phyloP scores from a whole-genome alignment of 1,140 invertebrate genomes.

The Drosophila bipectinata region DNA sequence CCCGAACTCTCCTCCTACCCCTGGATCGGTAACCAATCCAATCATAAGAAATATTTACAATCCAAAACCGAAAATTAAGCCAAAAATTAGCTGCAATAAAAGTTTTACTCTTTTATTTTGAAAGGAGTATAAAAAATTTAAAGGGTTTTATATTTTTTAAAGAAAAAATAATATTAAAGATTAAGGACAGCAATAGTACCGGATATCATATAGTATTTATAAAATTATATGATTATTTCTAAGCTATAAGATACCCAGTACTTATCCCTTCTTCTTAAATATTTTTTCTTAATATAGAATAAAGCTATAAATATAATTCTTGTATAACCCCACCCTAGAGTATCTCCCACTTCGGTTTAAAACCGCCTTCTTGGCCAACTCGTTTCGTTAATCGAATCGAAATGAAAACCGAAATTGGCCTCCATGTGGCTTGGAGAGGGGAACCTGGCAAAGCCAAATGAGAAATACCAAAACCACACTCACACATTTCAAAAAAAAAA shows the following conservation, averaged over 20 bases:
- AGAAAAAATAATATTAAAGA: too few relatives aligned
- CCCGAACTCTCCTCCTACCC: constrained; percentile 1
- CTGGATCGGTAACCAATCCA: constrained; percentile 8
- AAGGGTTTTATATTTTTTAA: too few relatives aligned
- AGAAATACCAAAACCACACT: constrained; percentile 27
- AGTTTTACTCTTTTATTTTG: constrained; percentile 7
- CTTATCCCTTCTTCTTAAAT: too few relatives aligned
- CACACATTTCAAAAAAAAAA: constrained; percentile 6
- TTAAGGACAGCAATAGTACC: not conserved
- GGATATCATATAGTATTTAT: not conserved
- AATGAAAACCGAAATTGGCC: constrained; percentile 66
- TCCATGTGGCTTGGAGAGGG: constrained; percentile 7
- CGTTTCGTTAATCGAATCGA: constrained; percentile 54
- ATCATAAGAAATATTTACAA: constrained; percentile 33
- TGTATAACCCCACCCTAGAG: not conserved
- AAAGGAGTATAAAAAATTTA: too few relatives aligned
- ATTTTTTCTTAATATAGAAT: too few relatives aligned
- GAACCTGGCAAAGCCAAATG: constrained; percentile 29
- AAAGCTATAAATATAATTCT: too few relatives aligned
- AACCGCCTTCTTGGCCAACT: not conserved
- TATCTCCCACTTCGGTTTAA: not conserved
- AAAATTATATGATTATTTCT: too few relatives aligned
- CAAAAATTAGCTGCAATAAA: constrained; percentile 27
- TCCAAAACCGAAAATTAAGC: constrained; percentile 27
- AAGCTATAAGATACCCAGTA: too few relatives aligned